Evolutionary conservation across 2,113 vertebrate species (phyloP).

Genomic region (Capricornis sumatraensis): DNA sequence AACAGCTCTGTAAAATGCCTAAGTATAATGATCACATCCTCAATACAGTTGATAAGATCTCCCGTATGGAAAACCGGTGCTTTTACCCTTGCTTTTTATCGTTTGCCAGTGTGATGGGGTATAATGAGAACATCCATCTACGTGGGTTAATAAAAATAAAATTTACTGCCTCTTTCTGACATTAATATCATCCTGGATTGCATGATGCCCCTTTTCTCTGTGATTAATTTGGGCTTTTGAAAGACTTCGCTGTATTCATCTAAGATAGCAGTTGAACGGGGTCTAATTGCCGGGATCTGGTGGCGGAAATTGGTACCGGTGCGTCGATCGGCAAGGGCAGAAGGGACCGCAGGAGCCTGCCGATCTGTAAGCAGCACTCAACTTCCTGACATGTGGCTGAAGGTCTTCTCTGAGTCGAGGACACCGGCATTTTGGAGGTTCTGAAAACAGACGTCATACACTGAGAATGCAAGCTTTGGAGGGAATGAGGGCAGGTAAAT

Average conservation of each 20-base stretch:
- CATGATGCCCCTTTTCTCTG: neutral
- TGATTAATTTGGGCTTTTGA: constrained; percentile 34
- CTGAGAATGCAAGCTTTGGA: neutral
- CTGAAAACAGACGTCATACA: neutral
- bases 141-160: constrained; percentile 68
- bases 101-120: constrained; percentile 61
- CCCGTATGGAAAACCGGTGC: neutral
- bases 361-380: neutral
- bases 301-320: neutral
- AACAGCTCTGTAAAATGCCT: constrained; percentile 66
- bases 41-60: constrained; percentile 62
- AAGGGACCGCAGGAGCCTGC: neutral
- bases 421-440: neutral
- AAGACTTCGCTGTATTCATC: neutral
- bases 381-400: neutral
- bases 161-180: constrained; percentile 64
- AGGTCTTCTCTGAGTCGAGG: neutral
- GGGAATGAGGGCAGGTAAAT: neutral
- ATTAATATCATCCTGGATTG: constrained; percentile 35
- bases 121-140: constrained; percentile 72
- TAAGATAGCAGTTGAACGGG: neutral
- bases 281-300: neutral
- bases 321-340: neutral
- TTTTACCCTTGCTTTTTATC: constrained; percentile 62
- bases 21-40: constrained; percentile 60